Base-by-base conservation (phyloP, 2,888 invertebrate genomes). In the Artemia sinica region DNA sequence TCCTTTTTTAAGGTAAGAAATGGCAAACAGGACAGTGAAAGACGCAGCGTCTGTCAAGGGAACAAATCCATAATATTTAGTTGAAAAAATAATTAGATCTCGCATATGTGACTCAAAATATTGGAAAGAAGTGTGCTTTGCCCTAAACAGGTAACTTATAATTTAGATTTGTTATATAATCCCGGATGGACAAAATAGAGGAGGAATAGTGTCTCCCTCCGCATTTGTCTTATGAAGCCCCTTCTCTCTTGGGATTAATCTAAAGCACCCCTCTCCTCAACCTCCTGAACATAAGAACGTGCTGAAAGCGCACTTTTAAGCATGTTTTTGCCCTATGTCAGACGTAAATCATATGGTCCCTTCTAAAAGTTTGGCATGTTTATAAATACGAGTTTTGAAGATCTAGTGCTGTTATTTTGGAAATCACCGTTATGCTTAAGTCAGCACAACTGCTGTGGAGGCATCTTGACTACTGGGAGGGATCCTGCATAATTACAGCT, bases 111-210 rank as follows among this genome's bases (percentile, higher is more conserved):
- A 99, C 77, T 93, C 91, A 5, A 89, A 94, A 81, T 99, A 92
- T 78, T 99, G 98, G 98, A 99, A 99, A 77, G 98, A 99, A 84
- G 93, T 97, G 86, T 99, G 98, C 80, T 99, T 99, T 77, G 98
- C 97, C 0, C 80, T 99, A n/a, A 69, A 92, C 95, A 70, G 81
- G 80, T 81, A 72, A 71, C 73, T 66, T 66, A 48, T 49, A 58
- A 28, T 11, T 28, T 66, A 48, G 12, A 18, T 52, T 14, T 52
- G 41, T 65, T 9, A 12, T 69, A 0, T 66, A 63, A 52, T 67
- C n/a, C 11, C 69, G n/a, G n/a, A n/a, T n/a, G n/a, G n/a, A n/a
- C n/a, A n/a, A n/a, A n/a, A n/a, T n/a, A n/a, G n/a, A n/a, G n/a
- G n/a, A n/a, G n/a, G n/a, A n/a, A n/a, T n/a, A n/a, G n/a, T n/a